Conservation (phyloP, 2,888 invertebrate genomes). For the Lathronympha strigana region DNA sequence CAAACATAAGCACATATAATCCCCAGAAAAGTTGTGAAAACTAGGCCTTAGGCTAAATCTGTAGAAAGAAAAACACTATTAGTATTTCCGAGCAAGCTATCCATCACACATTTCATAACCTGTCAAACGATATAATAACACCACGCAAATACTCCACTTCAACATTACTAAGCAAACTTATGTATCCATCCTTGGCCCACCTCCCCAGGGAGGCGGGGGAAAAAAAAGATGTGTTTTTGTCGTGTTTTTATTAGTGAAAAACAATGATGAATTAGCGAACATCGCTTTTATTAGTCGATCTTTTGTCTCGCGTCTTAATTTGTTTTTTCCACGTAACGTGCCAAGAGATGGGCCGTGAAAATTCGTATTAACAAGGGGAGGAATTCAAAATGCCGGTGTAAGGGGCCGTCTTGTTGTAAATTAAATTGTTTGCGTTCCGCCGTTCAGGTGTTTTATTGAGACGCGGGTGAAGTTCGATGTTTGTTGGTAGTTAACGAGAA, state of each 20-base stretch:
- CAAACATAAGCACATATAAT: no score
- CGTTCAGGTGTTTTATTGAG: conserved; percentile 43
- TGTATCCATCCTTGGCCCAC: conserved; percentile 42
- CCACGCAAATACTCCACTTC: conserved; percentile 36
- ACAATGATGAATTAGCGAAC: conserved; percentile 50
- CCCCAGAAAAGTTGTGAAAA: no score
- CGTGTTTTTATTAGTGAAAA: conserved; percentile 50
- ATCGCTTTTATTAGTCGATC: conserved; percentile 48
- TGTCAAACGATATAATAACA: conserved; percentile 41
- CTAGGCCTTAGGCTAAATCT: background rate
- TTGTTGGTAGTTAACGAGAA: conserved; percentile 38
- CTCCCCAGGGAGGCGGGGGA: conserved; percentile 37
- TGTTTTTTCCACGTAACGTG: conserved; percentile 46
- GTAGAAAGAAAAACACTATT: conserved; percentile 4
- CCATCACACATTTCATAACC: conserved; percentile 37
- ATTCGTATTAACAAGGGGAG: conserved; percentile 46
- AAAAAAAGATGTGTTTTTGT: conserved; percentile 48
- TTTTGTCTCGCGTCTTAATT: conserved; percentile 45
- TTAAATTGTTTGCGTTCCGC: conserved; percentile 46
- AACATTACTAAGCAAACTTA: conserved; percentile 45
- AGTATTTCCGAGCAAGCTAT: conserved; percentile 22
- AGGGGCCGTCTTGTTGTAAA: conserved; percentile 45
- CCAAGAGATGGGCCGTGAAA: conserved; percentile 46
- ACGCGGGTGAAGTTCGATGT: conserved; percentile 39
- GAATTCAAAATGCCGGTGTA: conserved; percentile 45